phyloP scores from a whole-genome alignment of 2,113 vertebrate species.

The Elanoides forficatus region DNA sequence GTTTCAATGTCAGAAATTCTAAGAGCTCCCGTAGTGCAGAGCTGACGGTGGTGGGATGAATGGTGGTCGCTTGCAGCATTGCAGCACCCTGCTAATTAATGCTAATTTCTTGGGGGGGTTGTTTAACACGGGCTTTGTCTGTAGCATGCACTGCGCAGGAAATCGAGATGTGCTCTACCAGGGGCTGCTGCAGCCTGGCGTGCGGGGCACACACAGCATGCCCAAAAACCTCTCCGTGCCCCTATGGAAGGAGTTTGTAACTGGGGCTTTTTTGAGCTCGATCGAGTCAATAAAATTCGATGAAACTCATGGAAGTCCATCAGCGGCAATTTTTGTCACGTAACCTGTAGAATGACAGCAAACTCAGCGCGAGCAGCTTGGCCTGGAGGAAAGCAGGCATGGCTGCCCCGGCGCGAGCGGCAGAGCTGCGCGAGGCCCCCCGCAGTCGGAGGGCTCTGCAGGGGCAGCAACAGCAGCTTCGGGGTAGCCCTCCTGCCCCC shows the following conservation, averaged over 20 bases:
- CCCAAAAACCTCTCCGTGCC: neutral
- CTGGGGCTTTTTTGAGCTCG: neutral
- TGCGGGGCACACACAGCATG: fast-evolving
- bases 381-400: neutral
- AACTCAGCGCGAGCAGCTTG: fast-evolving
- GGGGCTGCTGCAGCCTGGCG: neutral
- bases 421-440: neutral
- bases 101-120: neutral
- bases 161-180: fast-evolving
- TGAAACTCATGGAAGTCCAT: neutral
- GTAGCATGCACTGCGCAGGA: neutral
- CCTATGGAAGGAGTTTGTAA: neutral
- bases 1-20: slow-evolving; percentile 7
- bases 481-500: neutral
- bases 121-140: neutral
- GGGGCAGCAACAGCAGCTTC: neutral
- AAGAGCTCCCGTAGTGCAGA: neutral
- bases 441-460: neutral
- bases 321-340: neutral
- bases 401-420: neutral
- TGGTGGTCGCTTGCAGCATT: neutral
- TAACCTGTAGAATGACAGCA: neutral
- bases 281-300: neutral
- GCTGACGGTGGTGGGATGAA: neutral
- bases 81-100: slow-evolving; percentile 1